Evolutionary conservation across 2,888 invertebrate genomes (phyloP).

Genomic region (Chymomyza caudatula): DNA sequence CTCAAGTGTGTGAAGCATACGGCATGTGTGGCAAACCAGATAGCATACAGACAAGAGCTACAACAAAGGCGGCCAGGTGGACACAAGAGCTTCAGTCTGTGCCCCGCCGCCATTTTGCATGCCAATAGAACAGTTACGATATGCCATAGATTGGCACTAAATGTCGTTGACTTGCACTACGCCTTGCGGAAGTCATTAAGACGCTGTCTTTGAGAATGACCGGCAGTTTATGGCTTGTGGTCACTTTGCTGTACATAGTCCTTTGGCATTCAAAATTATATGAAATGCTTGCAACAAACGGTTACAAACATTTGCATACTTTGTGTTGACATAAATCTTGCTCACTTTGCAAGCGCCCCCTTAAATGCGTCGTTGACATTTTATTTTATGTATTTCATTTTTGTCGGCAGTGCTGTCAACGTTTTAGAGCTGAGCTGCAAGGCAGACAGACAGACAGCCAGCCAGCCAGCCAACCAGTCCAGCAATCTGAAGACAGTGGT

Average conservation of each 20-base stretch:
- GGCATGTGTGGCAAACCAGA: neutral
- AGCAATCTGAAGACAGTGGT: neutral
- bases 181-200: neutral
- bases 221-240: neutral
- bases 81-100: neutral
- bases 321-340: slow-evolving; percentile 67
- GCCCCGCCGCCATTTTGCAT: neutral
- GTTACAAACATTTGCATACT: neutral
- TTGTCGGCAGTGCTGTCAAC: slow-evolving; percentile 24
- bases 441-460: no score
- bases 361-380: slow-evolving; percentile 66
- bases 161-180: neutral
- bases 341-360: slow-evolving; percentile 54
- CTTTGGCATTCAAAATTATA: neutral
- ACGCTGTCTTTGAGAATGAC: neutral
- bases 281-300: neutral
- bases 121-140: neutral
- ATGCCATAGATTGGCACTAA: neutral
- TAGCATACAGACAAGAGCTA: neutral
- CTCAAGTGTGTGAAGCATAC: neutral
- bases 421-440: neutral
- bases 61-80: neutral
- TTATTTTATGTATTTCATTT: slow-evolving; percentile 58
- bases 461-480: no score
- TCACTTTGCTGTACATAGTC: neutral